A percentile compares a stretch with the other conserved stretches of the same genome.
phyloP scores from a whole-genome alignment of 2,797 vertebrate species.

The Leucoraja ocellata region DNA sequence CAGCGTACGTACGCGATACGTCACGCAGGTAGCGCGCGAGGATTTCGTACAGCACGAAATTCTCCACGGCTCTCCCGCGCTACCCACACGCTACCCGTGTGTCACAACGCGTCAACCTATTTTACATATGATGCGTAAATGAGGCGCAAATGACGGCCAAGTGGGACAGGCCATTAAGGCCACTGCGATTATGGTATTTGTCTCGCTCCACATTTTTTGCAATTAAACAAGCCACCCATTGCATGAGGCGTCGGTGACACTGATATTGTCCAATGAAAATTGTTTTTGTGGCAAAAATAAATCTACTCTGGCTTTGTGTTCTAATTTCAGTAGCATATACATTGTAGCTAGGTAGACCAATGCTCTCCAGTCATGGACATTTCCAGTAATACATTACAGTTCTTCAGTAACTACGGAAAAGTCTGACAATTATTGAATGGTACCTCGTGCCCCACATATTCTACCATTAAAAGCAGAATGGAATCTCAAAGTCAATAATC shows the following conservation, averaged over 20 bases:
- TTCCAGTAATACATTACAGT: not conserved
- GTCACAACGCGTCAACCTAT: no score
- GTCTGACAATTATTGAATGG: not conserved
- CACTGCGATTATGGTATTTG: no score
- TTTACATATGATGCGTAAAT: no score
- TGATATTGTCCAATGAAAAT: not conserved
- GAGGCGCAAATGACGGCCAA: no score
- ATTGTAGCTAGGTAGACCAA: not conserved
- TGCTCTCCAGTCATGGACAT: not conserved
- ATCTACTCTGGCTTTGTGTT: not conserved
- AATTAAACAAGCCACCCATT: not conserved
- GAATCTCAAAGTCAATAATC: no score
- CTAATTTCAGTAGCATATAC: not conserved
- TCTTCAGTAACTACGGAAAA: not conserved
- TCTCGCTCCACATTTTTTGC: not conserved
- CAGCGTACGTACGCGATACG: no score
- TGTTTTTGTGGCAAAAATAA: not conserved
- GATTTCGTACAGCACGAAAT: no score
- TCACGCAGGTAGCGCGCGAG: no score
- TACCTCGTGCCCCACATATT: not conserved
- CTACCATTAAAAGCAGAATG: no score
- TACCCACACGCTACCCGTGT: no score
- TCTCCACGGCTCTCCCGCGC: no score
- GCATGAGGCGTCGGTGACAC: not conserved
- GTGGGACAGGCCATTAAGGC: no score